Conservation (phyloP, 2,888 invertebrate genomes). For the Amaurobius ferox region DNA sequence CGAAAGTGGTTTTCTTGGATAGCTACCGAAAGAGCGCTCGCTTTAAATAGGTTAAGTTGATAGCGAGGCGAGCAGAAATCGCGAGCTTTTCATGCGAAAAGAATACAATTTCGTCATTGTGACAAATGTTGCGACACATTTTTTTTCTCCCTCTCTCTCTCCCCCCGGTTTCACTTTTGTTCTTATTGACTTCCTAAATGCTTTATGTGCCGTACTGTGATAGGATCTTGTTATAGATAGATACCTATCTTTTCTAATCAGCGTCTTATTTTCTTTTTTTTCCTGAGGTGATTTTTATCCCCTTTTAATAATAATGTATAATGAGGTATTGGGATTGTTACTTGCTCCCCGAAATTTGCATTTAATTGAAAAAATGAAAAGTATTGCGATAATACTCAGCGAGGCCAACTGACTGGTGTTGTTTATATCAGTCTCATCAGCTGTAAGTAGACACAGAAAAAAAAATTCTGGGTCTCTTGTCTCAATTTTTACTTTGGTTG, state of each 20-base stretch:
- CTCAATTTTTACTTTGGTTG: too few relatives aligned
- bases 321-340: too few relatives aligned
- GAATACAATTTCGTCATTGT: constrained; percentile 58
- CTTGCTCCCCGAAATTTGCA: too few relatives aligned
- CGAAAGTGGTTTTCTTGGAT: constrained; percentile 46
- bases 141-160: constrained; percentile 14
- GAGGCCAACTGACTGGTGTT: too few relatives aligned
- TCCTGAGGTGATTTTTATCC: too few relatives aligned
- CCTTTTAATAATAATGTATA: too few relatives aligned
- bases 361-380: too few relatives aligned
- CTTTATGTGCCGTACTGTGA: constrained; percentile 42
- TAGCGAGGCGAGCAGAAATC: constrained; percentile 44
- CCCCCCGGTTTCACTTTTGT: constrained; percentile 13
- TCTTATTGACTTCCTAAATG: not conserved
- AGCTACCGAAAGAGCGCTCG: constrained; percentile 18
- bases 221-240: constrained; percentile 48
- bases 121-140: constrained; percentile 53
- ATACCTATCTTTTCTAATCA: constrained; percentile 50
- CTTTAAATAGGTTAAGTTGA: constrained; percentile 70
- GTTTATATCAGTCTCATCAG: too few relatives aligned
- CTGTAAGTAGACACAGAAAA: too few relatives aligned
- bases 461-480: too few relatives aligned
- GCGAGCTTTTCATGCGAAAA: constrained; percentile 68
- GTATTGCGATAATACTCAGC: too few relatives aligned
- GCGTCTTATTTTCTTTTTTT: not conserved